These are phyloP conservation scores for Phortica okadai DNA, from an alignment of 2,888 invertebrate genomes.

Conservation along the genomic window DNA sequence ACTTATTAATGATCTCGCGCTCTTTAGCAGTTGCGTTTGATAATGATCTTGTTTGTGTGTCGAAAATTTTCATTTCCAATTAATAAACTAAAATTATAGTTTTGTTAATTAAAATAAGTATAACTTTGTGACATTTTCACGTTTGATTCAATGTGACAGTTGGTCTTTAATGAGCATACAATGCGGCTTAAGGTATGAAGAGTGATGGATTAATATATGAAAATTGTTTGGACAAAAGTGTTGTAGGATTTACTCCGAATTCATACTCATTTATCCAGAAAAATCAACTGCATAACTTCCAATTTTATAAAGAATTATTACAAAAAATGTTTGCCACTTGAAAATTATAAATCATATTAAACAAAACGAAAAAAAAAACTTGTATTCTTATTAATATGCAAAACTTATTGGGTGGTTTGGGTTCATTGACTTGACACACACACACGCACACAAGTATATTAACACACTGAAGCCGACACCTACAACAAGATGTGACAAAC, in stretches of 20 bases:
- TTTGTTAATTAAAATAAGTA: constrained; percentile 25
- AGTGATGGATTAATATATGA: neutral
- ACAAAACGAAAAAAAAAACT: neutral
- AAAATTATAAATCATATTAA: constrained; percentile 1
- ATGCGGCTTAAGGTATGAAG: neutral
- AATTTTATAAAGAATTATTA: constrained; percentile 8
- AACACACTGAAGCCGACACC: constrained; percentile 27
- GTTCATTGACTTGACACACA: constrained; percentile 17
- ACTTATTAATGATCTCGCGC: constrained; percentile 26
- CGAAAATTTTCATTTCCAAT: constrained; percentile 1
- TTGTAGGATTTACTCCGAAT: too few relatives aligned
- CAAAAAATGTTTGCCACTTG: neutral
- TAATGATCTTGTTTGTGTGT: constrained; percentile 10
- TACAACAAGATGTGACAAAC: constrained; percentile 16
- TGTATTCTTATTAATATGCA: neutral
- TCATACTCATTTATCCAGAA: neutral
- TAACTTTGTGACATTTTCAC: neutral
- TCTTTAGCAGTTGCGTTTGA: constrained; percentile 20
- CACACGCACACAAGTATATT: neutral
- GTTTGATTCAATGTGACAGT: neutral
- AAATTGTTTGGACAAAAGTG: neutral
- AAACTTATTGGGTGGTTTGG: constrained; percentile 24
- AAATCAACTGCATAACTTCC: neutral
- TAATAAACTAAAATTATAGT: constrained; percentile 29
- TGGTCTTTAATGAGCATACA: neutral